phyloP scores from a whole-genome alignment of 92 coral and sea anemone species.

The Porites divaricata region DNA sequence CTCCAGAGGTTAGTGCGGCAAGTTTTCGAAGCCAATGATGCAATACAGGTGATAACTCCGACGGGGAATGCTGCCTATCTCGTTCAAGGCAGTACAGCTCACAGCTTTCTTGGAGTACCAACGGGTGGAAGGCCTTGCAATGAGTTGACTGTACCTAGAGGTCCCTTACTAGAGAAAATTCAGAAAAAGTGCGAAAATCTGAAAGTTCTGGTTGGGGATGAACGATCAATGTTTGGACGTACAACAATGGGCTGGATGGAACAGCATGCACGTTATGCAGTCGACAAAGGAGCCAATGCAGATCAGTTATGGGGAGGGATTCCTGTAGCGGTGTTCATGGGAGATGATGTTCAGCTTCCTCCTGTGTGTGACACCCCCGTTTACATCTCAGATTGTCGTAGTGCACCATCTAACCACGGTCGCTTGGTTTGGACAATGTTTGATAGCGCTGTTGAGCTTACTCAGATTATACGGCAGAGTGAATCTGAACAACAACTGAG shows the following conservation, averaged over 20 bases:
- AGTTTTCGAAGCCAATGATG: background rate
- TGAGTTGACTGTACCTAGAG: background rate
- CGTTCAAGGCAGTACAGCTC: constrained; percentile 54
- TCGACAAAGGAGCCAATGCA: constrained; percentile 30
- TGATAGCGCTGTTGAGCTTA: constrained; percentile 48
- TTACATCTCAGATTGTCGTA: constrained; percentile 31
- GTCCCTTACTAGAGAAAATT: background rate
- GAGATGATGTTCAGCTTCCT: constrained; percentile 55
- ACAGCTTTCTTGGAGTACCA: constrained; percentile 47
- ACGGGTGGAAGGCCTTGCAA: constrained; percentile 45
- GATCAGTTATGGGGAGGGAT: constrained; percentile 45
- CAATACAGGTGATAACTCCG: background rate
- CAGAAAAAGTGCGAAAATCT: background rate
- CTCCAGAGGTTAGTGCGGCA: background rate
- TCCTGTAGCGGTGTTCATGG: constrained; percentile 42
- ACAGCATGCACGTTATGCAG: constrained; percentile 26
- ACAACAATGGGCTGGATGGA: constrained; percentile 51
- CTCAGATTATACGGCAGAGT: constrained; percentile 33
- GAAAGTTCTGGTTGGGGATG: background rate
- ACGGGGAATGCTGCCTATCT: constrained; percentile 58
- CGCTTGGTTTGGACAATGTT: constrained; percentile 39
- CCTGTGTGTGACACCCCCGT: constrained; percentile 52
- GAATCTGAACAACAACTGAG: constrained; percentile 50
- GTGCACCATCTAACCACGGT: constrained; percentile 61
- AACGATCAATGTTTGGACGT: constrained; percentile 50